Evolutionary conservation across 1,140 invertebrate genomes (phyloP), one percentile per base, ranked within the genome.

Genomic region (Nilaparvata lugens): DNA sequence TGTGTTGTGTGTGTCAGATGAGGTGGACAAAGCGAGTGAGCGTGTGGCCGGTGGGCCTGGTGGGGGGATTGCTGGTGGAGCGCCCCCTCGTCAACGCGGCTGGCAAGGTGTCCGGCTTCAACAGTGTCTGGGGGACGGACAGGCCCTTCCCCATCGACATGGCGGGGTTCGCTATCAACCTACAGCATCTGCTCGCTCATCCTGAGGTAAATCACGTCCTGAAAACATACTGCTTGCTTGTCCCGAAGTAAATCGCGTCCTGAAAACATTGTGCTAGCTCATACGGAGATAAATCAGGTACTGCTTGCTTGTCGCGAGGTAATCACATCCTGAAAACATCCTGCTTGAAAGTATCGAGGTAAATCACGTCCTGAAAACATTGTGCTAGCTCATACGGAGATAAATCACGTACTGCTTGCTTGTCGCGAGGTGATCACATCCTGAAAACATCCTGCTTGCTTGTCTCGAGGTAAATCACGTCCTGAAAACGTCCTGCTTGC

Each of bases 21-120:
- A 58, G 69, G 24, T 83, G 83, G 69, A 87, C 94, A 5, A 82
- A 86, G 66, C 88, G 82, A 72, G 94, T 97, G 7, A 93, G 94
- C 2, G 89, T 98, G 3, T 98, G 96, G 96, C 96, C 97, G 0
- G 97, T 99, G 0, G 97, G 94, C 40, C 76, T 98, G 4, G 94
- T 96, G 0, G 93, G 93, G 18, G 92, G 91, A 9, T 76, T 95
- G 58, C 84, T 90, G 77, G 88, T 91, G 0, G 93, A 95, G 72
- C 84, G 84, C 67, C 92, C 92, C 0, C 71, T 88, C 16, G 79
- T 95, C 1, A 79, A 85, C 66, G 69, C 73, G 1, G 83, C 82
- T 4, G 82, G 79, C 7, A 84, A 89, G 74, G 91, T 98, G 2
- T 79, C 80, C 16, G 88, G 89, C 9, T 97, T 89, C 75, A 89